A percentile compares a stretch with the other conserved stretches of the same genome.
Conservation (phyloP, 1,140 invertebrate genomes). For the Sycophaga agraensis region DNA sequence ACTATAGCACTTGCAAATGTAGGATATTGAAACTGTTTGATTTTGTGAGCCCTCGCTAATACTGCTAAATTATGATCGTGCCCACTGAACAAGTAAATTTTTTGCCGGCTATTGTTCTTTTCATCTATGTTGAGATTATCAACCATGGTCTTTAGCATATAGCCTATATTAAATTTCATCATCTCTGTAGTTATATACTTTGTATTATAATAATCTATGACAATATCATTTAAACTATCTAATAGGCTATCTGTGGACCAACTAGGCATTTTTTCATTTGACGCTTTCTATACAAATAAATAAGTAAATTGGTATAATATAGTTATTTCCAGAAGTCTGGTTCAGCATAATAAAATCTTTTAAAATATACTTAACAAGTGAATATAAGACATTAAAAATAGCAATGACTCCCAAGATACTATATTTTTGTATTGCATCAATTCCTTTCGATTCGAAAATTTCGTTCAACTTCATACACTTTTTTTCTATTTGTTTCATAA, state of each 20-base stretch:
- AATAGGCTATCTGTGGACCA: slow-evolving; percentile 1
- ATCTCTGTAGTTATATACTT: neutral
- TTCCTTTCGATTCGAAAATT: neutral
- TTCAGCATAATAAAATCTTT: no score
- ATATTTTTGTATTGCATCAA: neutral
- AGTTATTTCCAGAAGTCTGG: no score
- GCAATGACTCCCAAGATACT: neutral
- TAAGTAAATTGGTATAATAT: neutral
- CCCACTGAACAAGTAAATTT: slow-evolving; percentile 20
- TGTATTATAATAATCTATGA: neutral
- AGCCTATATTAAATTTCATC: neutral
- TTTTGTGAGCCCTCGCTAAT: neutral
- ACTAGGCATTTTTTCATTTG: neutral
- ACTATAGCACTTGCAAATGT: slow-evolving; percentile 2
- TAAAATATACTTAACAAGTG: neutral
- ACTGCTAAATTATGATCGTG: slow-evolving; percentile 2
- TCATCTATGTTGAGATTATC: neutral
- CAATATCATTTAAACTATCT: neutral
- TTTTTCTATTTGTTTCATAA: no score
- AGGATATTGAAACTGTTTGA: slow-evolving; percentile 3
- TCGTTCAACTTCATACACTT: neutral
- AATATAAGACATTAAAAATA: neutral
- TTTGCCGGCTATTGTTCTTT: neutral
- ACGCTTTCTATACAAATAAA: neutral
- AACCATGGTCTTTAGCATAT: neutral